Evolutionary conservation across 30 jellyfish, hydroid and myxozoan genomes (phyloP), one percentile per base, ranked within the genome.

Genomic region (Hydra vulgaris): DNA sequence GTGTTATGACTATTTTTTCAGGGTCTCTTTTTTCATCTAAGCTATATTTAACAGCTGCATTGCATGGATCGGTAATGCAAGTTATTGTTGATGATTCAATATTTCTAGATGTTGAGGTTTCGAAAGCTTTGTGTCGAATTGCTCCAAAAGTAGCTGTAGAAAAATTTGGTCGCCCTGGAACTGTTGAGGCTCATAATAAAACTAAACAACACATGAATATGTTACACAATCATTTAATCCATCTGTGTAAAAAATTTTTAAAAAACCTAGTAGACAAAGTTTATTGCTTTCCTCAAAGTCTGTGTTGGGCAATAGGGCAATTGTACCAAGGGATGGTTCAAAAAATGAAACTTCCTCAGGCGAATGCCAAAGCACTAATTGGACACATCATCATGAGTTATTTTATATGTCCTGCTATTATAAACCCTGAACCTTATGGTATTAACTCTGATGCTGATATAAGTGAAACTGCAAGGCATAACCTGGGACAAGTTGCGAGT

Each of bases 381-480:
- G 95, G 95, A 17, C 87, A 90, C 70, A 86, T 90, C 79, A 85
- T 90, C 40, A 90, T 90, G 75, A 78, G 82, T 84, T 84, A 74
- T 67, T 90, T 90, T 84, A 74, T 90, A 23, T 90, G 97, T 26
- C 97, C 97, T 40, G 97, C 97, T 21, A 90, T 90, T 16, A 54
- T 90, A 15, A 90, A 90, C 76, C 97, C 97, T 52, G 97, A 90
- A 83, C 97, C 97, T 0, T 90, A 74, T 86, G 97, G 97, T 53
- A 83, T 90, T 1, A 90, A 90, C 75, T 86, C 96, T 18, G 97
- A 90, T 90, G 97, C 97, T 23, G 84, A 82, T 82, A 76, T 90
- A 18, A 90, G 95, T 82, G 97, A 90, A 54, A 77, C 81, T 54
- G 97, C 97, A 78, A 68, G 97, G 73, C 85, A 90, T 53, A 90